A percentile compares a stretch with the other conserved stretches of the same genome.
phyloP scores from a whole-genome alignment of 2,113 vertebrate genomes.

The Cromileptes altivelis region DNA sequence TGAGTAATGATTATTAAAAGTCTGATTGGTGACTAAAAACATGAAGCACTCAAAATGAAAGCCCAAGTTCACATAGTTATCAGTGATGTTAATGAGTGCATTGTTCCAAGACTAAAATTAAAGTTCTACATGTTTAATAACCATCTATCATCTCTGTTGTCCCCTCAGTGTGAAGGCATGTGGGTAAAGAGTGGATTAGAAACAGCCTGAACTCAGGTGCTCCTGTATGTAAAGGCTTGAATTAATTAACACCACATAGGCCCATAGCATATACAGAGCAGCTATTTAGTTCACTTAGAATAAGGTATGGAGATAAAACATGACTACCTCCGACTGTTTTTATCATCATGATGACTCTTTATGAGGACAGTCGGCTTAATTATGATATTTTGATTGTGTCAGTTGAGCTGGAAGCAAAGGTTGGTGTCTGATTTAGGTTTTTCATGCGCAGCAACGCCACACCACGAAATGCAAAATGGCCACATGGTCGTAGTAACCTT shows the following conservation, averaged over 20 bases:
- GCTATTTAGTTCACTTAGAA: not conserved
- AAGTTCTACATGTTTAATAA: not conserved
- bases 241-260: not conserved
- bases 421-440: constrained; percentile 22
- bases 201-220: not conserved
- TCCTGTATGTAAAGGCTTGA: not conserved
- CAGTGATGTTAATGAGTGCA: not conserved
- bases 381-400: not conserved
- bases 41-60: not conserved
- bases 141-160: not conserved
- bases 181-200: not conserved
- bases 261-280: not conserved
- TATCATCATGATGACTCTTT: not conserved
- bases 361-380: no score
- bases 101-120: not conserved
- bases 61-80: no score
- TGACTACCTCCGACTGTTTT: not conserved
- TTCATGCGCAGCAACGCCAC: constrained; percentile 66
- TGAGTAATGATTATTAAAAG: not conserved
- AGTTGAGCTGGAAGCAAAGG: not conserved
- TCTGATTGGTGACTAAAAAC: not conserved
- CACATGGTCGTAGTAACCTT: constrained; percentile 84
- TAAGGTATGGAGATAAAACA: not conserved
- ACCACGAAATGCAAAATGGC: constrained; percentile 81
- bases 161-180: not conserved